Evolutionary conservation across 1,140 invertebrate genomes (phyloP), one percentile per base, ranked within the genome.

Genomic region (Tetramorium simillimum): DNA sequence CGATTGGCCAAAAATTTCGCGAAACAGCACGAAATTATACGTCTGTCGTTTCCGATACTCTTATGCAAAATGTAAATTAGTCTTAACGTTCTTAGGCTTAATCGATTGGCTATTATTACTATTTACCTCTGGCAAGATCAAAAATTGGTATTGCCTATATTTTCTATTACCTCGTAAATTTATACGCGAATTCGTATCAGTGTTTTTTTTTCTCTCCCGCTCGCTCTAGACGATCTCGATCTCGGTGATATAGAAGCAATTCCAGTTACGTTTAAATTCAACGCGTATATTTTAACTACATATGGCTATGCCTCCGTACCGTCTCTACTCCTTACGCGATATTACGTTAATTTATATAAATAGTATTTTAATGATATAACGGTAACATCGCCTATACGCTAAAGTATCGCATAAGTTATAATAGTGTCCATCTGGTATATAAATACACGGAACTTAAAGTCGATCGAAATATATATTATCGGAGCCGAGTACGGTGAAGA

Each of bases 281-380:
- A 91, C 86, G 86, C 63, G 63, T 65, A 60, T 88, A 88, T 76
- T 85, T 89, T 33, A 89, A 75, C 82, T 89, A 91, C 89, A 69
- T 85, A 85, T 80, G 78, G 75, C 89, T 87, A 90, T 90, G 75
- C 62, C 92, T 90, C 84, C 86, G 77, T 91, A 92, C 69, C 87
- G 90, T 91, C 90, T 89, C 91, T 90, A 92, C 89, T 91, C 72
- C 86, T 92, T 92, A 93, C 76, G 80, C 86, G 90, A 76, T 88
- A 81, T 89, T 94, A 94, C 90, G 89, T 93, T 91, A 86, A 94
- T 92, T 93, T 94, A 94, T 92, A 95, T 95, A 95, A 95, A 95
- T 94, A 94, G 93, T 95, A 94, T 94, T 92, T 94, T 92, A 94
- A 94, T 94, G 81, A 91, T 91, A 92, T 94, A 95, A 95, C 94